Evolutionary conservation across 2,797 vertebrate genomes (phyloP), one percentile per base, ranked within the genome.

Genomic region (Sus cebifrons): DNA sequence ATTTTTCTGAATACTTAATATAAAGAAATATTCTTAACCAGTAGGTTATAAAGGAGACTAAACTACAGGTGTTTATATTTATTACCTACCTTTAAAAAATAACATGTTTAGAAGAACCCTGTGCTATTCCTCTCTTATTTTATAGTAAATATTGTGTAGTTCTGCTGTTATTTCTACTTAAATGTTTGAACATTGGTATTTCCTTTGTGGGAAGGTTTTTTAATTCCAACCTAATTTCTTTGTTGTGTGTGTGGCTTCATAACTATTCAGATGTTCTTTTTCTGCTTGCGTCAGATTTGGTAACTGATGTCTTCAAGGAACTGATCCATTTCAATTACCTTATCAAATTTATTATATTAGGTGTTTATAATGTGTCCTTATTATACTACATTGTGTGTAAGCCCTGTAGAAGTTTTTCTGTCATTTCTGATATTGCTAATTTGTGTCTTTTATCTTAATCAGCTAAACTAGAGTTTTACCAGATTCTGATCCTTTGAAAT

Each of bases 111-210:
- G 44, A 75, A 56, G 32, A 86, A 86, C 6, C 2, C 0, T 67
- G 8, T 29, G 3, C 6, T 25, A 13, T 5, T 82, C 60, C 15
- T 75, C 64, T 17, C 64, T 20, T 86, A 4, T 95, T 60, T 73
- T n/a, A 67, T 60, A 85, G 21, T 75, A 87, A 49, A 86, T 81
- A 77, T 96, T 91, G 21, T 64, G 1, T 75, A 86, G 40, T 15
- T 58, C 40, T 86, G 5, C 4, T 86, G 58, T 2, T 67, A n/a
- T 32, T 75, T 96, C 70, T 71, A 58, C 20, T 77, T 86, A 77
- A 52, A 23, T 86, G 12, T 75, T 49, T 89, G 56, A 89, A 74
- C 18, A 23, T 49, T 74, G 65, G 21, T 62, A 20, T 81, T 64
- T 90, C 86, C 49, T 86, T 75, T 60, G 9, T 77, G 20, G 62